Conservation (phyloP, 2,888 invertebrate genomes). For the Adelognathus sp. region DNA sequence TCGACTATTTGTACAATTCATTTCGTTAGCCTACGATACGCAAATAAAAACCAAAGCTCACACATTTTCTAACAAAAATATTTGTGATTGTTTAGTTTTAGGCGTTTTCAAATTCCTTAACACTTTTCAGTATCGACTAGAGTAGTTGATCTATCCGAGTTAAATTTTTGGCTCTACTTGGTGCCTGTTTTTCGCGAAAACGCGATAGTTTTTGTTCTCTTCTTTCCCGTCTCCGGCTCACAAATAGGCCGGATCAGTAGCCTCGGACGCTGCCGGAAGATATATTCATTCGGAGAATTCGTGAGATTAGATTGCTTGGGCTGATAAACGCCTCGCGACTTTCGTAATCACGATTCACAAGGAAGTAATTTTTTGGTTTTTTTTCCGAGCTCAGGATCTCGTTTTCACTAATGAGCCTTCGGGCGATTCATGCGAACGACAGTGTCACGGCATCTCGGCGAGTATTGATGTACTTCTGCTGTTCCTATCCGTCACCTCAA, state of each 20-base stretch:
- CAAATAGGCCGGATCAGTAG: slow-evolving; percentile 26
- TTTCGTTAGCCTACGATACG: slow-evolving; percentile 26
- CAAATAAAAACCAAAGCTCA: slow-evolving; percentile 26
- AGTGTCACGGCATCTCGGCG: not conserved
- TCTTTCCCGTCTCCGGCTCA: slow-evolving; percentile 11
- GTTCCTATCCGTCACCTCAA: not conserved
- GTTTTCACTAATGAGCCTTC: slow-evolving; percentile 14
- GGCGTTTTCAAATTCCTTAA: slow-evolving; percentile 2
- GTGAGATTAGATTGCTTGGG: slow-evolving; percentile 11
- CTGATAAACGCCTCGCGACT: not conserved
- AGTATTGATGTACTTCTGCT: slow-evolving; percentile 11
- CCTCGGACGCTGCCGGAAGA: slow-evolving; percentile 45
- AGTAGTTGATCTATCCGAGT: slow-evolving; percentile 46
- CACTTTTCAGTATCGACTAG: slow-evolving; percentile 53
- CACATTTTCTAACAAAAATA: slow-evolving; percentile 55
- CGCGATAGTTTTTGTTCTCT: slow-evolving; percentile 9
- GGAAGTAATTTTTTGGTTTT: not conserved
- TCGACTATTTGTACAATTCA: slow-evolving; percentile 54
- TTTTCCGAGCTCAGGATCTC: slow-evolving; percentile 13
- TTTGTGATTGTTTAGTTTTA: slow-evolving; percentile 37
- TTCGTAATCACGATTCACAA: slow-evolving; percentile 14
- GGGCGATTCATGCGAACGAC: not conserved
- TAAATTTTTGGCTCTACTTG: slow-evolving; percentile 46
- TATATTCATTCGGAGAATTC: slow-evolving; percentile 19
- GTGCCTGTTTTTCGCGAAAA: too few species aligned